Conservation (phyloP, 1,140 invertebrate species). For the Heliconius himera region DNA sequence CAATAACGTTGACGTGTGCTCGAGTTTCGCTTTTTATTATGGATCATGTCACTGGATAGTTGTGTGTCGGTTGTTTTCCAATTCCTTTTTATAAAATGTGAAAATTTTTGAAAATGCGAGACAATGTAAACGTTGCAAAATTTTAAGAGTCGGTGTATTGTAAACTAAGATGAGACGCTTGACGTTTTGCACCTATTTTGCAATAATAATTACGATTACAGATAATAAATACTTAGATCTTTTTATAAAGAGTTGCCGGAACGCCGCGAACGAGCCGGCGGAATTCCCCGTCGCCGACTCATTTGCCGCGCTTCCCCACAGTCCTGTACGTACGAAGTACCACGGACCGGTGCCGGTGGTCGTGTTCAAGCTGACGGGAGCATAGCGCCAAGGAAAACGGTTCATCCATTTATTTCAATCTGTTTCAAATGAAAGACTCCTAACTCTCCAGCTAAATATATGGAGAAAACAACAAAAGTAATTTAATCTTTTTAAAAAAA, state of each 20-base stretch:
- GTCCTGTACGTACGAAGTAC: slow-evolving; percentile 23
- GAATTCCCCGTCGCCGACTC: slow-evolving; percentile 63
- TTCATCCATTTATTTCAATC: slow-evolving; percentile 30
- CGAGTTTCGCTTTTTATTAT: slow-evolving; percentile 73
- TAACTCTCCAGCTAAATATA: not conserved
- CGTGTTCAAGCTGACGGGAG: slow-evolving; percentile 42
- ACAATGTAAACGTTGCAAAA: slow-evolving; percentile 74
- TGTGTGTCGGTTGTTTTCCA: slow-evolving; percentile 74
- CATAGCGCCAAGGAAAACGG: slow-evolving; percentile 38
- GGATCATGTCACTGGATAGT: slow-evolving; percentile 72
- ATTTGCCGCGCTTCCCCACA: slow-evolving; percentile 46
- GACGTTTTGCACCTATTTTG: slow-evolving; percentile 80
- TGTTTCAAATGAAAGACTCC: not conserved
- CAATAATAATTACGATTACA: slow-evolving; percentile 75
- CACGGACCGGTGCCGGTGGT: slow-evolving; percentile 23
- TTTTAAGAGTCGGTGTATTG: slow-evolving; percentile 74
- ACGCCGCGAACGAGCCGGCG: slow-evolving; percentile 54
- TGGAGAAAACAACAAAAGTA: not conserved
- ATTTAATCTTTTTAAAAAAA: not conserved
- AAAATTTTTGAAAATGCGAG: slow-evolving; percentile 65
- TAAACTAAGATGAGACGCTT: slow-evolving; percentile 78
- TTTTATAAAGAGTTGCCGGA: slow-evolving; percentile 56
- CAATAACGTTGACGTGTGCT: slow-evolving; percentile 73
- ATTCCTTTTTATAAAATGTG: slow-evolving; percentile 69
- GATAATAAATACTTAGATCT: slow-evolving; percentile 74